Base-by-base conservation (phyloP, 1,140 invertebrate genomes). In the Drosophila gunungcola region DNA sequence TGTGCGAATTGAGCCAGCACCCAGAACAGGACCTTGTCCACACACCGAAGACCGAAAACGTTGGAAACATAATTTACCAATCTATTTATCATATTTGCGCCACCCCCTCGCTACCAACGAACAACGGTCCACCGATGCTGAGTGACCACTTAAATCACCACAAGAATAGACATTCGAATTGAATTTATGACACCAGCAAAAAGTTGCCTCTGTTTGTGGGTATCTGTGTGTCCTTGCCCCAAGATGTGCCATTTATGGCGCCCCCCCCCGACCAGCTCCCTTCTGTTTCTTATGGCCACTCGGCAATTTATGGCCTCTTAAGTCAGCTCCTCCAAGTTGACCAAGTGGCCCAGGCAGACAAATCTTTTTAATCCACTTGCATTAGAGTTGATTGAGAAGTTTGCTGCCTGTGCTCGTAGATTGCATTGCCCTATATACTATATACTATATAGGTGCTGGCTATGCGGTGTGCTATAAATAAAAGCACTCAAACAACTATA, bases 81-180 rank as follows among this genome's bases (percentile, higher is more conserved):
- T 89, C 84, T 89, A 89, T 89, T 89, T 89, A 89, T 89, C 84
- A 89, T 89, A 89, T 89, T 89, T 90, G 65, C 85, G 65, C 80
- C 80, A 32, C 62, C 49, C 49, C 36, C 36, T 9, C 36, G 9
- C 7, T 7, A 11, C 12, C 21, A 12, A 49, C 42, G 58, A 52
- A 52, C 13, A 52, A 49, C 38, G 62, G 55, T 42, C 39, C 38
- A 21, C 27, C 69, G 43, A 56, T 52, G 55, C 73, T 89, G 80
- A 84, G 73, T 89, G 85, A 89, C 84, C 84, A 88, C 84, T 88
- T 88, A 88, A 89, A 84, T 89, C 80, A 89, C 85, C 84, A 89
- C 84, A 85, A 78, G 82, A 89, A 90, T 80, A 75, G 80, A 67
- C 80, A 89, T 90, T 89, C 84, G 85, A 89, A 89, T 89, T 89